A percentile compares a stretch with the other conserved stretches of the same genome.
phyloP scores from a whole-genome alignment of 2,888 invertebrate genomes.

The Cinara cedri region DNA sequence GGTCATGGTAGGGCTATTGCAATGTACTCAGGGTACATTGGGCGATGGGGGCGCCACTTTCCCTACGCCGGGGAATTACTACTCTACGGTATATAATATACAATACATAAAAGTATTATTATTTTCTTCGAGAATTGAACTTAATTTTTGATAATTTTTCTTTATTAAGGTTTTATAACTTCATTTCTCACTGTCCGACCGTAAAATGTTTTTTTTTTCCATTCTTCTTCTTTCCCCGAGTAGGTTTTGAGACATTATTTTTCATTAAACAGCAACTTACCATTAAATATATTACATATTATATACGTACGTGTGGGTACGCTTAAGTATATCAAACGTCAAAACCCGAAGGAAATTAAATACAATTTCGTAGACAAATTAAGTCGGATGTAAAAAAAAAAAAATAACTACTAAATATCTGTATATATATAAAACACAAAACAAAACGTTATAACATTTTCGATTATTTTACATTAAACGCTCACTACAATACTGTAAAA shows the following conservation, averaged over 20 bases:
- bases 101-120: no score
- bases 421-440: no score
- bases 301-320: neutral
- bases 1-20: no score
- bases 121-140: conserved; percentile 14
- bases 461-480: no score
- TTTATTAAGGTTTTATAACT: conserved; percentile 45
- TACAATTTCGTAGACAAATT: neutral
- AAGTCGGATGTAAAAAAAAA: no score
- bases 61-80: conserved; percentile 5
- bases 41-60: no score
- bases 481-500: no score
- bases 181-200: conserved; percentile 43
- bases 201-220: neutral
- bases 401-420: no score
- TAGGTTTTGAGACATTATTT: conserved; percentile 35
- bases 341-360: neutral
- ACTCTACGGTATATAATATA: conserved; percentile 11
- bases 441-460: no score
- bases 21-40: no score
- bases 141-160: conserved; percentile 45
- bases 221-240: conserved; percentile 7
- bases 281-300: no score
- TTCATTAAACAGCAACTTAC: conserved; percentile 33
- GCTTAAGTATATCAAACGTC: conserved; percentile 1